Percentiles rank a stretch among this genome's conserved stretches.
These are phyloP conservation scores for Nicator chloris DNA, from an alignment of 2,113 vertebrate species.

Conservation along the genomic window DNA sequence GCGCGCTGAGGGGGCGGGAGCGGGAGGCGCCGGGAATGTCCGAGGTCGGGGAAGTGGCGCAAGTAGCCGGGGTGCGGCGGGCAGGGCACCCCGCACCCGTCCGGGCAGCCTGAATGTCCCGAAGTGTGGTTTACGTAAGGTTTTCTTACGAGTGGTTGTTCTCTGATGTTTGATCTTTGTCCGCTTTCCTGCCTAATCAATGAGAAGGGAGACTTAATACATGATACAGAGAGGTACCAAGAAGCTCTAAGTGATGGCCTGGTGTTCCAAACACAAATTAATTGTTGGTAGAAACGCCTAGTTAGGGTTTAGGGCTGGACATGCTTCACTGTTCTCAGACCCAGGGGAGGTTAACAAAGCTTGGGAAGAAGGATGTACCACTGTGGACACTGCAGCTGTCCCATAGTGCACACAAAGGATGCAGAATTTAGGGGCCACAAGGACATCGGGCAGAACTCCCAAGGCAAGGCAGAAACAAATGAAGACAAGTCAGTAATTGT, in stretches of 20 bases:
- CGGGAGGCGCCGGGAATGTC: too few relatives aligned
- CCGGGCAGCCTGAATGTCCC: fast-evolving
- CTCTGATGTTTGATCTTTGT: too few relatives aligned
- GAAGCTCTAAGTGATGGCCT: neutral
- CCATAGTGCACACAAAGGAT: neutral
- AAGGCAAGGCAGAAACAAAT: neutral
- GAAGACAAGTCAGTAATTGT: neutral
- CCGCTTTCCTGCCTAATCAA: too few relatives aligned
- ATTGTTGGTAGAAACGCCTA: too few relatives aligned
- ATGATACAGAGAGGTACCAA: too few relatives aligned
- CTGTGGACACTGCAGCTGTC: neutral
- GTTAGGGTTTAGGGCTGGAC: neutral
- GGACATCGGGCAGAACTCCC: neutral
- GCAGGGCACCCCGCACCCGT: fast-evolving
- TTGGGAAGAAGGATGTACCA: neutral
- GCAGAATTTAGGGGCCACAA: neutral
- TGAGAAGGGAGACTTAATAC: neutral
- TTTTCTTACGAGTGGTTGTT: too few relatives aligned
- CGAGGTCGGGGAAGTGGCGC: too few relatives aligned
- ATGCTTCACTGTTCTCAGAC: neutral
- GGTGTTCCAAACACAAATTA: neutral
- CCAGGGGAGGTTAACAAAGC: neutral
- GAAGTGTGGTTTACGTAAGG: fast-evolving
- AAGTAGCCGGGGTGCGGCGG: fast-evolving
- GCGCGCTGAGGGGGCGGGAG: neutral